Evolutionary conservation across 2,797 vertebrate species (phyloP).

Genomic region (Neosalanx taihuensis): DNA sequence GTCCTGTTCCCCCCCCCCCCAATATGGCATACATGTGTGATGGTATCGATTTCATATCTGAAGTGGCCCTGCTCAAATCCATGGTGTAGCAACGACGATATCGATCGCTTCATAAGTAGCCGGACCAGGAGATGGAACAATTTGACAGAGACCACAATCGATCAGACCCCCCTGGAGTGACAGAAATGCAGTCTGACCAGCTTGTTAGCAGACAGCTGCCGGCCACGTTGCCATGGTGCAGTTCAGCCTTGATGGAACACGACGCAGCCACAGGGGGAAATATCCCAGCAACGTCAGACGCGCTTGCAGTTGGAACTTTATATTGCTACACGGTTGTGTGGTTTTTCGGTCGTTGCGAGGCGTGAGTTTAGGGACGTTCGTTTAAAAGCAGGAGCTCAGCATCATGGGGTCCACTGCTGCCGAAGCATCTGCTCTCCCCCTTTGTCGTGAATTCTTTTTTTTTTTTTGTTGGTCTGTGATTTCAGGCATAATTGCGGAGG

Average conservation of each 20-base stretch:
- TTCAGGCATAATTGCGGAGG: conserved; percentile 36
- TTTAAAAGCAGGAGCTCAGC: conserved; percentile 1
- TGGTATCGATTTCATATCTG: conserved; percentile 20
- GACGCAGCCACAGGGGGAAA: not conserved
- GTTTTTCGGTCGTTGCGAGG: not conserved
- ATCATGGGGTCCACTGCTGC: not conserved
- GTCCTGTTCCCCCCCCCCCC: not conserved
- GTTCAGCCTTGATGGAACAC: conserved; percentile 5
- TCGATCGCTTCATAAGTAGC: not conserved
- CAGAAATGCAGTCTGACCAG: not conserved
- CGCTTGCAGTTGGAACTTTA: not conserved
- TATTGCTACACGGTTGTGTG: not conserved
- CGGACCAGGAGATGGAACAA: not conserved
- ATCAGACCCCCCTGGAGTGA: not conserved
- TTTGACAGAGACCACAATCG: not conserved
- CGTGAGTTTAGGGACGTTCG: not conserved
- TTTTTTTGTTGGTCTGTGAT: conserved; percentile 26
- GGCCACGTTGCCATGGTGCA: not conserved
- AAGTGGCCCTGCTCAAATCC: not conserved
- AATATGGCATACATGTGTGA: not conserved
- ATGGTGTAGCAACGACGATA: conserved; percentile 5
- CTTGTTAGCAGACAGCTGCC: not conserved
- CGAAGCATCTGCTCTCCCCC: not conserved
- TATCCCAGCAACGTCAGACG: not conserved
- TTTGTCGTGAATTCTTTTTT: not conserved